phyloP scores from a whole-genome alignment of 2,113 vertebrate species.

The Peromyscus maniculatus region DNA sequence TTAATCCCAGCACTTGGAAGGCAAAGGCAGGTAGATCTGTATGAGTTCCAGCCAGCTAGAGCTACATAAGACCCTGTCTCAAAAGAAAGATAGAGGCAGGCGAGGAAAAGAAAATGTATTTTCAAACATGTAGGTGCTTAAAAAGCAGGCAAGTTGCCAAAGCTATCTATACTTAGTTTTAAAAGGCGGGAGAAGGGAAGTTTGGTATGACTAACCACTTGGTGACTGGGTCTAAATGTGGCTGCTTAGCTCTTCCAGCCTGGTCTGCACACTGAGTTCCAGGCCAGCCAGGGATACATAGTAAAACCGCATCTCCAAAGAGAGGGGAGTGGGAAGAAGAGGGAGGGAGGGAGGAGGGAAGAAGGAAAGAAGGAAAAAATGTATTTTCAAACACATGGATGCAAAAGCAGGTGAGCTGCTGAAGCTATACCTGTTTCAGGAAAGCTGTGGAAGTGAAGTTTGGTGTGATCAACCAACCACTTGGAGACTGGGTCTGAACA shows the following conservation, averaged over 20 bases:
- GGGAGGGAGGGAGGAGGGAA: background rate
- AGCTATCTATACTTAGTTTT: background rate
- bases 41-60: background rate
- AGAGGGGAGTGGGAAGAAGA: background rate
- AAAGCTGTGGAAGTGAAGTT: background rate
- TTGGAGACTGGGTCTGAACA: constrained; percentile 60
- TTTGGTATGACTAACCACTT: constrained; percentile 1
- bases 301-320: background rate
- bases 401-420: constrained; percentile 33
- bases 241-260: constrained; percentile 38
- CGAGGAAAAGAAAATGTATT: constrained; percentile 4
- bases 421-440: background rate
- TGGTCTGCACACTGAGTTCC: background rate
- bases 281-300: background rate
- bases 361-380: background rate
- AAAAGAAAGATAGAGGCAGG: background rate
- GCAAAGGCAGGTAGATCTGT: background rate
- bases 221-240: constrained; percentile 53
- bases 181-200: background rate
- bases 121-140: constrained; percentile 10
- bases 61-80: background rate
- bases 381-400: constrained; percentile 30
- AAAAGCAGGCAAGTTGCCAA: constrained; percentile 38
- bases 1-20: background rate
- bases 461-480: background rate